Evolutionary conservation across 2,888 invertebrate genomes (phyloP).

Genomic region (Campoplex nolae): DNA sequence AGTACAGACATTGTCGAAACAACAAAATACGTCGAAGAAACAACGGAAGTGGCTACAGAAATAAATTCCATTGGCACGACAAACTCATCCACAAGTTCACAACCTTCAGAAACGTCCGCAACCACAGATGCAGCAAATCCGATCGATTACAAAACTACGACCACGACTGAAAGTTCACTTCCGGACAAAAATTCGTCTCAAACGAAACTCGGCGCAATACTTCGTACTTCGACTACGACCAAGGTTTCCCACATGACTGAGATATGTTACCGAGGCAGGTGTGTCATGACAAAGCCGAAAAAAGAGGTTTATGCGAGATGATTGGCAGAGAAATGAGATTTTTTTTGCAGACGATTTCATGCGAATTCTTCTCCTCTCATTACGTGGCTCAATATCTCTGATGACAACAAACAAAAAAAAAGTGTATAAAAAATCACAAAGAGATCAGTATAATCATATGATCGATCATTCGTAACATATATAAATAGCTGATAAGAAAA

Average conservation of each 20-base stretch:
- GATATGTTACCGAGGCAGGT: constrained; percentile 94
- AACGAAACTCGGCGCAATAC: constrained; percentile 84
- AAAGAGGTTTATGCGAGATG: constrained; percentile 78
- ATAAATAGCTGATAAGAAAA: neutral
- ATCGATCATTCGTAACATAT: neutral
- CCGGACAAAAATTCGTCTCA: constrained; percentile 59
- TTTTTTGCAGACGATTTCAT: neutral
- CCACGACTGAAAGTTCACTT: constrained; percentile 61
- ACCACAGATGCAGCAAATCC: constrained; percentile 67
- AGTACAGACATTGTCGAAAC: constrained; percentile 39
- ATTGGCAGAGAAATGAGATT: constrained; percentile 57
- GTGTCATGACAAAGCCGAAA: constrained; percentile 87
- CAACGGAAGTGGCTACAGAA: constrained; percentile 50
- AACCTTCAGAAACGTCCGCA: constrained; percentile 61
- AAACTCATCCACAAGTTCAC: neutral
- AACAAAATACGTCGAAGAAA: constrained; percentile 56
- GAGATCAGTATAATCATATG: neutral
- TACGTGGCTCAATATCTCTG: constrained; percentile 1
- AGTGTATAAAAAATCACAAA: neutral
- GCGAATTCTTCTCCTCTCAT: constrained; percentile 5
- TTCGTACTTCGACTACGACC: constrained; percentile 92
- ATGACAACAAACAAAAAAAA: neutral
- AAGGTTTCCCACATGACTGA: constrained; percentile 94
- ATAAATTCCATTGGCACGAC: constrained; percentile 26
- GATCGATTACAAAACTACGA: constrained; percentile 62